Evolutionary conservation across 2,888 invertebrate species (phyloP).

Genomic region (Julus scanicus): DNA sequence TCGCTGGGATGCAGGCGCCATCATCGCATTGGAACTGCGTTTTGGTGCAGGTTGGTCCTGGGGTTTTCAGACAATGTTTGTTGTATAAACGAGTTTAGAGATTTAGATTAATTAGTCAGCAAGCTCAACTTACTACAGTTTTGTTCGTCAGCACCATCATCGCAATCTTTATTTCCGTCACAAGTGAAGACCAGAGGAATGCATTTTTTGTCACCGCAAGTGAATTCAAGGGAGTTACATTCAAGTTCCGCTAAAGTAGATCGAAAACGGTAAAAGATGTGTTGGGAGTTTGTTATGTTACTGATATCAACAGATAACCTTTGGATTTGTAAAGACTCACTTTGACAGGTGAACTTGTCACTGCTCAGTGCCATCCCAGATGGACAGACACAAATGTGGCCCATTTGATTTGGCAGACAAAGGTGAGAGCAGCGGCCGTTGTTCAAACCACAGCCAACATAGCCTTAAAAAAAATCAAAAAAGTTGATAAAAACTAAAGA

Average conservation of each 20-base stretch:
- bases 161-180: conserved; percentile 66
- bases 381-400: conserved; percentile 79
- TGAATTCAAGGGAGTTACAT: conserved; percentile 56
- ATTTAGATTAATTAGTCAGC: conserved; percentile 73
- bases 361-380: conserved; percentile 74
- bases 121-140: conserved; percentile 64
- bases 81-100: conserved; percentile 63
- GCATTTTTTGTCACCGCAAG: conserved; percentile 57
- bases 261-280: not conserved
- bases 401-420: conserved; percentile 67
- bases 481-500: too few species aligned
- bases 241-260: conserved; percentile 41
- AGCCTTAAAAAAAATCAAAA: conserved; percentile 69
- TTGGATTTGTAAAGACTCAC: conserved; percentile 64
- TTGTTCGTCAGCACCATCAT: conserved; percentile 59
- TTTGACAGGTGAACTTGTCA: conserved; percentile 72
- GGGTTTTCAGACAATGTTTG: not conserved
- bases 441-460: conserved; percentile 70
- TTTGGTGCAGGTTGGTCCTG: conserved; percentile 62
- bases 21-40: conserved; percentile 64
- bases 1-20: conserved; percentile 64
- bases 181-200: conserved; percentile 68
- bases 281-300: not conserved
- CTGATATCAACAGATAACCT: not conserved
- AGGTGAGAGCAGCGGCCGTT: conserved; percentile 80